Evolutionary conservation across 2,888 invertebrate species (phyloP).

Genomic region (Volucella bombylans): DNA sequence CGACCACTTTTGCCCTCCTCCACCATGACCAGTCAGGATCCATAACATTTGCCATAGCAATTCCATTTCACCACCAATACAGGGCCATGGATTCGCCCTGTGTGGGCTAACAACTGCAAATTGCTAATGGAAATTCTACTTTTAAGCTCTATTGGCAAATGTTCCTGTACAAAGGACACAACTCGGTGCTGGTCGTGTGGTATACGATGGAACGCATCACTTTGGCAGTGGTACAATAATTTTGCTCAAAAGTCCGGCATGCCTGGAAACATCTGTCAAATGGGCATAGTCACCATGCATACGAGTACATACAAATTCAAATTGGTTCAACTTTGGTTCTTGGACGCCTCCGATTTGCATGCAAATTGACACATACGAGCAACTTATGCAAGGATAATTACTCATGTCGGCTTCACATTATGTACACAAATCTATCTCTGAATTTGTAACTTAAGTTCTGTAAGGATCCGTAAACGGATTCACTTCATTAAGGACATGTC

Average conservation of each 20-base stretch:
- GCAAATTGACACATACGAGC: conserved; percentile 65
- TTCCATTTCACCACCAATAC: conserved; percentile 35
- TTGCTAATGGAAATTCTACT: conserved; percentile 51
- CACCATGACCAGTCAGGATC: conserved; percentile 8
- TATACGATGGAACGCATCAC: conserved; percentile 41
- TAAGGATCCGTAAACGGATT: conserved; percentile 37
- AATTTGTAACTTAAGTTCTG: too few relatives aligned
- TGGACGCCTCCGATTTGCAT: conserved; percentile 58
- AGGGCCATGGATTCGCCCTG: background rate
- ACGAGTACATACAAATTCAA: conserved; percentile 3
- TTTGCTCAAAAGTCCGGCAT: conserved; percentile 38
- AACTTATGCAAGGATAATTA: conserved; percentile 69
- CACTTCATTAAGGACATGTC: conserved; percentile 62
- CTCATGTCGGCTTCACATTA: conserved; percentile 56
- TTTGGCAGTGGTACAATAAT: conserved; percentile 37
- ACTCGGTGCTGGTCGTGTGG: conserved; percentile 21
- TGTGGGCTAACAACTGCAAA: conserved; percentile 57
- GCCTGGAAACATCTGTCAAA: conserved; percentile 43
- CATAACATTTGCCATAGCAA: conserved; percentile 37
- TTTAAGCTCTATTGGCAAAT: background rate
- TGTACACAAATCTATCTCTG: conserved; percentile 1
- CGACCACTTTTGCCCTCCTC: background rate
- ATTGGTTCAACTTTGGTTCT: conserved; percentile 16
- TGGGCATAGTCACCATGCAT: conserved; percentile 37
- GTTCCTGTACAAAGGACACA: conserved; percentile 32